phyloP scores from a whole-genome alignment of 2,888 invertebrate species.

The Gasteruption jaculator region DNA sequence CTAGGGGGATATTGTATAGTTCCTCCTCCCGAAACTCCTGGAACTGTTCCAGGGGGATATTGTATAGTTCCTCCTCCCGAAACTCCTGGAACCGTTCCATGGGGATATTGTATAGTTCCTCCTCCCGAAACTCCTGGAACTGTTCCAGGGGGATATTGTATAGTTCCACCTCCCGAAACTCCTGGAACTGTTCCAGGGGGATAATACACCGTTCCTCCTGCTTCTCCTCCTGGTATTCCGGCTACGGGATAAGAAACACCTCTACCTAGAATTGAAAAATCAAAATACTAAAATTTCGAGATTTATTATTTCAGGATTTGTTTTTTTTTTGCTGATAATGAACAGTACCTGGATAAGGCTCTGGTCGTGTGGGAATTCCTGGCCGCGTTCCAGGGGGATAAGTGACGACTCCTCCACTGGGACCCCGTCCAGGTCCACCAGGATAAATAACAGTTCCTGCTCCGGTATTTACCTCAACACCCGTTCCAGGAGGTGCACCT shows the following conservation, averaged over 20 bases:
- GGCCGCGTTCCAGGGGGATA: slow-evolving; percentile 20
- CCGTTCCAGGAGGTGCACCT: slow-evolving; percentile 13
- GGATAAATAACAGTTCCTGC: slow-evolving; percentile 13
- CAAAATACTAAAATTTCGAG: too few species aligned
- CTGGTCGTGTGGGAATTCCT: too few species aligned
- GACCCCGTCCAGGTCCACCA: slow-evolving; percentile 14
- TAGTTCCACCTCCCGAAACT: slow-evolving; percentile 14
- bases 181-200: slow-evolving; percentile 7
- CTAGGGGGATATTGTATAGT: slow-evolving; percentile 18
- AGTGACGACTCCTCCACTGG: slow-evolving; percentile 12
- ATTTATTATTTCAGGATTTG: too few species aligned
- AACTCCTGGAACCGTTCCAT: slow-evolving; percentile 10
- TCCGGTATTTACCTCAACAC: slow-evolving; percentile 7
- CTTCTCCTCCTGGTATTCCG: slow-evolving; percentile 8
- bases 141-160: slow-evolving; percentile 15
- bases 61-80: slow-evolving; percentile 14
- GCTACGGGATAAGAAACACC: slow-evolving; percentile 12
- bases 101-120: slow-evolving; percentile 14
- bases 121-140: slow-evolving; percentile 18
- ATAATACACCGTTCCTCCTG: slow-evolving; percentile 7
- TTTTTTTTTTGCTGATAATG: too few species aligned
- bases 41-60: slow-evolving; percentile 10
- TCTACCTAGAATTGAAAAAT: too few species aligned
- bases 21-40: slow-evolving; percentile 13
- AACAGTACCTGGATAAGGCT: too few species aligned